Evolutionary conservation across 2,888 invertebrate genomes (phyloP).

Genomic region (Phyto melanocephala): DNA sequence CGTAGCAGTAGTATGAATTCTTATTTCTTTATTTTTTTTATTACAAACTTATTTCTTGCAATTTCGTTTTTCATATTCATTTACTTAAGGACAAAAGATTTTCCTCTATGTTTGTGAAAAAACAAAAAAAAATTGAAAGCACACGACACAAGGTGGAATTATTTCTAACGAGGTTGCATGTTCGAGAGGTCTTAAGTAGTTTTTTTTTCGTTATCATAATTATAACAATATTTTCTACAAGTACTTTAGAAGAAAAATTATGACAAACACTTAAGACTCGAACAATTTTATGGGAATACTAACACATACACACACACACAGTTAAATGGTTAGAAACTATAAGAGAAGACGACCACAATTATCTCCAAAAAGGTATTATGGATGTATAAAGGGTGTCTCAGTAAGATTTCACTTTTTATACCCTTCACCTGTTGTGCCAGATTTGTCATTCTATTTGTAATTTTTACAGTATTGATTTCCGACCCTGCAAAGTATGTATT

Average conservation of each 20-base stretch:
- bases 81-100: constrained; percentile 10
- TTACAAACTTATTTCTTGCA: constrained; percentile 24
- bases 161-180: constrained; percentile 6
- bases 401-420: no score
- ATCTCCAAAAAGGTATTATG: not conserved
- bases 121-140: not conserved
- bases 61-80: not conserved
- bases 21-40: not conserved
- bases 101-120: not conserved
- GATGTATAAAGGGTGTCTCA: not conserved
- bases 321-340: not conserved
- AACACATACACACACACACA: not conserved
- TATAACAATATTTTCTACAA: constrained; percentile 17
- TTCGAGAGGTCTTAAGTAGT: not conserved
- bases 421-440: no score
- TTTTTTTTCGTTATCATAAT: not conserved
- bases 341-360: not conserved
- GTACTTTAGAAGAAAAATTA: constrained; percentile 24
- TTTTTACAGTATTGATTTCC: no score
- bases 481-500: no score
- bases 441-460: no score
- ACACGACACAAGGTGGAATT: constrained; percentile 5
- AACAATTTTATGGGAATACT: constrained; percentile 10
- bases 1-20: not conserved
- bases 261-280: constrained; percentile 25